Base-by-base conservation (phyloP, 2,113 vertebrate species). In the Pogonocichla stellata region DNA sequence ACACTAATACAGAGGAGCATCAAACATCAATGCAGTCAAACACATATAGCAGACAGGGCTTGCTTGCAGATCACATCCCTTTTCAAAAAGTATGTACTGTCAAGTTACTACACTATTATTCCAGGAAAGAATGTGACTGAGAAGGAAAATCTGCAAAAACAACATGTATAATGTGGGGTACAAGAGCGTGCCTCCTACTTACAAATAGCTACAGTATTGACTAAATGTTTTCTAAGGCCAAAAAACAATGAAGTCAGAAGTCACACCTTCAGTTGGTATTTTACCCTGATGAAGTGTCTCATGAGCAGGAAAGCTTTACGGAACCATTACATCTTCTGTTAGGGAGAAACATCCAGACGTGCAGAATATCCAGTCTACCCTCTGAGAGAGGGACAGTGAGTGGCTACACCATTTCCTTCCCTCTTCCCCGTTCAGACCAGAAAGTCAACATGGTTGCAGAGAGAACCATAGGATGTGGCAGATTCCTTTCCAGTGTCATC, bases 381-480 rank as follows among this genome's bases (percentile, higher is more conserved):
- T 34, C 25, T 38, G 28, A 15, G 56, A 80, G 38, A 88, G 23
- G 33, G n/a, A 79, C 31, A 61, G 20, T 4, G 29, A 70, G 13
- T 31, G 22, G 17, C 64, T 31, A 43, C 40, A 80, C 34, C 31
- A 66, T 22, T 80, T 83, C 71, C 18, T 74, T 80, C 69, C 28
- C 38, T 66, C 72, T 11, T 34, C 16, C 25, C 25, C 42, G 10
- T 8, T 36, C 38, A 34, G 12, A 85, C 0, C 6, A 88, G 34
- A 80, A 66, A 62, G 22, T 26, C 80, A 85, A 43, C 8, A 38
- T n/a, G 10, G 19, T 12, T 78, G 56, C 14, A 66, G 64, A 83
- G 61, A 72, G 31, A 40, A 2, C 2, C 28, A 64, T 0, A 22
- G 28, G 14, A 65, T 45, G 18, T 5, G 5, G 8, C 22, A 74